A percentile compares a stretch with the other conserved stretches of the same genome.
These are phyloP conservation scores for Ricordea florida DNA, from an alignment of 92 coral and sea anemone genomes.

Conservation along the genomic window DNA sequence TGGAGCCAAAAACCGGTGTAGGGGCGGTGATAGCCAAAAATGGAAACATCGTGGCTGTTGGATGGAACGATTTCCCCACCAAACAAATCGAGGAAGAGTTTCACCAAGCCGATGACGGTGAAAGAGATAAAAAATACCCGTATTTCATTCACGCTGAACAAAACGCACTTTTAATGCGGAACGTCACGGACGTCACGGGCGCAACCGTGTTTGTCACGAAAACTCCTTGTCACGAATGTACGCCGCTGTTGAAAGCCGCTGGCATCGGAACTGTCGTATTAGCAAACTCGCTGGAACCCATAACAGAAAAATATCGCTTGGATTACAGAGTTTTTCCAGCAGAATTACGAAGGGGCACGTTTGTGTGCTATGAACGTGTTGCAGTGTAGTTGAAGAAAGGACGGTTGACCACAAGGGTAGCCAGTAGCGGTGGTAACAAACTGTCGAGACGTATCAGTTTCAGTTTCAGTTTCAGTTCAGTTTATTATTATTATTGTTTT, in stretches of 20 bases:
- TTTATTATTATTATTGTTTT: too few relatives aligned
- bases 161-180: constrained; percentile 37
- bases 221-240: constrained; percentile 41
- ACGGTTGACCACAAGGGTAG: too few relatives aligned
- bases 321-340: constrained; percentile 33
- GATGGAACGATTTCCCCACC: constrained; percentile 31
- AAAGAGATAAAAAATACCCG: constrained; percentile 23
- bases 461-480: too few relatives aligned
- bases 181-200: neutral
- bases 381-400: too few relatives aligned
- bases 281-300: neutral
- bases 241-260: constrained; percentile 18
- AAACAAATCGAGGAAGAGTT: constrained; percentile 13
- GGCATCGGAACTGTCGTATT: constrained; percentile 28
- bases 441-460: too few relatives aligned
- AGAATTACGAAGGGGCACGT: constrained; percentile 1
- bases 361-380: constrained; percentile 43
- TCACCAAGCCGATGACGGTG: constrained; percentile 6
- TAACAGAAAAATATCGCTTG: constrained; percentile 13
- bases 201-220: constrained; percentile 26
- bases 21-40: constrained; percentile 28
- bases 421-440: too few relatives aligned
- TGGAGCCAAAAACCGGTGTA: constrained; percentile 33
- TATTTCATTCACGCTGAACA: constrained; percentile 56
- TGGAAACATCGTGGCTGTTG: constrained; percentile 12